A percentile compares a stretch with the other conserved stretches of the same genome.
These are phyloP conservation scores for Chlamydotis undulata DNA, from an alignment of 2,113 vertebrate genomes.

Conservation along the genomic window DNA sequence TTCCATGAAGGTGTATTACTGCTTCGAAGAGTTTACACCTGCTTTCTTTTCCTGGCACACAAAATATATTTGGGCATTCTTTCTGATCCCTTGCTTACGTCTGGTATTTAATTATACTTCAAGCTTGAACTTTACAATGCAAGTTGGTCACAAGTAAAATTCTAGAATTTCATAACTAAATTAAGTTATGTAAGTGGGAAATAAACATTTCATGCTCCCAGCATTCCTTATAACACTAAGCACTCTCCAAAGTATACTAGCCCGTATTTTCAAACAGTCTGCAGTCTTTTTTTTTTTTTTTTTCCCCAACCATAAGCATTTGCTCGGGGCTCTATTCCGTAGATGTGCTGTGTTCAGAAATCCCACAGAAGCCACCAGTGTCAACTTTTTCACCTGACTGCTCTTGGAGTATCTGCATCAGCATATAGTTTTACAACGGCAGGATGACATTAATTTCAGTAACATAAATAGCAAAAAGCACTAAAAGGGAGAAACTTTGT, in stretches of 20 bases:
- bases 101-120: neutral
- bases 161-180: neutral
- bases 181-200: neutral
- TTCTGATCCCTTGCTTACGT: neutral
- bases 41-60: neutral
- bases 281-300: no score
- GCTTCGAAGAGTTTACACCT: neutral
- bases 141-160: neutral
- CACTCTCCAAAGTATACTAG: neutral
- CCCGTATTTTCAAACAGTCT: neutral
- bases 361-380: neutral
- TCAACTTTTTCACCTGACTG: neutral
- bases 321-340: neutral
- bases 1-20: neutral
- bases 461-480: neutral
- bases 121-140: neutral
- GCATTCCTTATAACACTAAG: neutral
- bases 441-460: neutral
- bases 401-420: neutral
- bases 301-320: neutral
- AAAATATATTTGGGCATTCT: neutral
- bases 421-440: neutral
- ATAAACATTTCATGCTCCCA: neutral
- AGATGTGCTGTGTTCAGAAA: neutral
- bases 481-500: neutral